Evolutionary conservation across 2,113 vertebrate species (phyloP).

Genomic region (Hoplias malabaricus): DNA sequence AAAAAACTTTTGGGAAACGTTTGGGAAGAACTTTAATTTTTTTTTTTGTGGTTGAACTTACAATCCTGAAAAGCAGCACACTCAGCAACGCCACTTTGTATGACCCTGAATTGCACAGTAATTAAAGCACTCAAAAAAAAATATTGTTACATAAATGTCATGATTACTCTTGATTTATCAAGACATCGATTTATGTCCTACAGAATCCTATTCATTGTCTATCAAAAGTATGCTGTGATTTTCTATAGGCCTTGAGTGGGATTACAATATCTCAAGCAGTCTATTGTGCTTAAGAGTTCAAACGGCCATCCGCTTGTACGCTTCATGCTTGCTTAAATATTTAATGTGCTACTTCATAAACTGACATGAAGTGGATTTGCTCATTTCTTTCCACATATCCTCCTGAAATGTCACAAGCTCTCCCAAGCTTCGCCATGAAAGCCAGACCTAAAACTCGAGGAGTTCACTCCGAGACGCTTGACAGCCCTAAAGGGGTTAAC

Average conservation of each 20-base stretch:
- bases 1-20: no score
- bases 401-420: slow-evolving; percentile 12
- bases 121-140: no score
- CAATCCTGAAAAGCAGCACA: no score
- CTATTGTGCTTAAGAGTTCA: background rate
- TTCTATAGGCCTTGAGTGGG: background rate
- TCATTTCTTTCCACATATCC: slow-evolving; percentile 12
- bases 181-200: no score
- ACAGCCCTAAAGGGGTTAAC: background rate
- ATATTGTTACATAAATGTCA: no score
- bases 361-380: background rate
- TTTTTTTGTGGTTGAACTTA: no score
- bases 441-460: background rate
- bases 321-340: slow-evolving; percentile 20
- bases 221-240: background rate
- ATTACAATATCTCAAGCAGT: background rate
- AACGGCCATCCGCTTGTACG: background rate
- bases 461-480: background rate
- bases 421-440: background rate
- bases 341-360: slow-evolving; percentile 7
- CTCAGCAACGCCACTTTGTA: no score
- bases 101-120: no score
- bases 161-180: no score
- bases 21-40: no score
- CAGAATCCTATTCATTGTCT: no score